Evolutionary conservation across 2,113 vertebrate species (phyloP).

Genomic region (Dasyornis broadbenti): DNA sequence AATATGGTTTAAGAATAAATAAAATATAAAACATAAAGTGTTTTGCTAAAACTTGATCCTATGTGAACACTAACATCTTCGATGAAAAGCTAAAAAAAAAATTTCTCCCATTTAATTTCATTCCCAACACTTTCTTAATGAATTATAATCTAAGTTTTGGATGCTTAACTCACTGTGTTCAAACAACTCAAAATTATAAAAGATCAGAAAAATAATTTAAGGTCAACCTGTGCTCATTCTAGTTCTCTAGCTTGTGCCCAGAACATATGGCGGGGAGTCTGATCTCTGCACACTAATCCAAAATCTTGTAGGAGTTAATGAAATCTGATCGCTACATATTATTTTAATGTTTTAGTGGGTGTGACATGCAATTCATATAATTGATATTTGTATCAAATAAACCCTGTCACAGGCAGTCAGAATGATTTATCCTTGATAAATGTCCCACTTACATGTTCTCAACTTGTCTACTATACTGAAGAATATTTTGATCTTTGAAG

Average conservation of each 20-base stretch:
- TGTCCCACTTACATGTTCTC: neutral
- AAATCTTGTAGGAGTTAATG: constrained; percentile 7
- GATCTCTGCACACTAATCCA: neutral
- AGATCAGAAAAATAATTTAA: neutral
- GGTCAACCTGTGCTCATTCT: neutral
- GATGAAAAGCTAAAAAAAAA: neutral
- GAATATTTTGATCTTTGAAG: neutral
- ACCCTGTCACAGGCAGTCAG: neutral
- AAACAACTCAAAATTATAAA: neutral
- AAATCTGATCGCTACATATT: neutral
- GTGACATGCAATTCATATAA: neutral
- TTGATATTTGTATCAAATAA: neutral
- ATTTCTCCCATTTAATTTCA: neutral
- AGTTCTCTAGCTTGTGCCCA: neutral
- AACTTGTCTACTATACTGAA: neutral
- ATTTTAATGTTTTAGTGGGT: neutral
- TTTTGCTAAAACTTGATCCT: neutral
- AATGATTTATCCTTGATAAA: neutral
- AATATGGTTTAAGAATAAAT: neutral
- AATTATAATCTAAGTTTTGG: neutral
- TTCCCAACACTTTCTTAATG: neutral
- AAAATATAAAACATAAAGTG: neutral
- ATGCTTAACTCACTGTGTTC: neutral
- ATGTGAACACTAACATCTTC: neutral
- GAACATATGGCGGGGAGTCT: neutral